Percentiles rank a stretch among this genome's conserved stretches.
These are phyloP conservation scores for Labeo catla DNA, from an alignment of 2,113 vertebrate species.

Conservation along the genomic window DNA sequence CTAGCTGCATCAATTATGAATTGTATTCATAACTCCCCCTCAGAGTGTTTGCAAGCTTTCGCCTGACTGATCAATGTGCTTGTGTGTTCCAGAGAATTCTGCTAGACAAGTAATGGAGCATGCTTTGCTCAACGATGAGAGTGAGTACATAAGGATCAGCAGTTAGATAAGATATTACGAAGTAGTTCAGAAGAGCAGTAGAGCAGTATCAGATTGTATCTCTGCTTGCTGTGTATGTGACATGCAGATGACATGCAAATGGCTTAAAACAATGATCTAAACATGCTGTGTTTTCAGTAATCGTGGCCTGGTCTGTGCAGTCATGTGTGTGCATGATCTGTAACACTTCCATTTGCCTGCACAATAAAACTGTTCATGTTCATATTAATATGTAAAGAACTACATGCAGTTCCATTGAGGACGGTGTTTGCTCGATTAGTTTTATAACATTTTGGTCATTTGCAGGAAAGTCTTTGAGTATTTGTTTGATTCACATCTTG, in stretches of 20 bases:
- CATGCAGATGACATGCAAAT: conserved; percentile 33
- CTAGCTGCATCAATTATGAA: neutral
- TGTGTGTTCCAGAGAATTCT: conserved; percentile 77
- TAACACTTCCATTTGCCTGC: conserved; percentile 36
- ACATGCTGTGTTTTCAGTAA: conserved; percentile 49
- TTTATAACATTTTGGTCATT: neutral
- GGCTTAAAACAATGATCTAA: neutral
- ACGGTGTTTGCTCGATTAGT: neutral
- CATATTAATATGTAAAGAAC: too few relatives aligned
- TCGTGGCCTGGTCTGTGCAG: conserved; percentile 33
- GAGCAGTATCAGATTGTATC: conserved; percentile 22
- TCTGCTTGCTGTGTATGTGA: conserved; percentile 43
- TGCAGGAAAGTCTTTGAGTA: neutral
- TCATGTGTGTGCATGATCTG: conserved; percentile 44
- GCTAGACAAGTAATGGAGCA: conserved; percentile 89
- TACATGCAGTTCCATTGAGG: neutral
- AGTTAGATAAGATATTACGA: conserved; percentile 19
- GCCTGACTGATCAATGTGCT: conserved; percentile 53
- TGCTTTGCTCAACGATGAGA: conserved; percentile 94
- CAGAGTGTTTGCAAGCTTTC: conserved; percentile 48
- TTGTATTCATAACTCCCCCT: conserved; percentile 40
- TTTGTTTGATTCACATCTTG: conserved; percentile 27
- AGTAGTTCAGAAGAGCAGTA: neutral
- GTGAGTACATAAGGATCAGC: conserved; percentile 80
- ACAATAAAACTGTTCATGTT: neutral